These are phyloP conservation scores for Galerucella calmariensis DNA, from an alignment of 2,888 invertebrate genomes.

Conservation along the genomic window DNA sequence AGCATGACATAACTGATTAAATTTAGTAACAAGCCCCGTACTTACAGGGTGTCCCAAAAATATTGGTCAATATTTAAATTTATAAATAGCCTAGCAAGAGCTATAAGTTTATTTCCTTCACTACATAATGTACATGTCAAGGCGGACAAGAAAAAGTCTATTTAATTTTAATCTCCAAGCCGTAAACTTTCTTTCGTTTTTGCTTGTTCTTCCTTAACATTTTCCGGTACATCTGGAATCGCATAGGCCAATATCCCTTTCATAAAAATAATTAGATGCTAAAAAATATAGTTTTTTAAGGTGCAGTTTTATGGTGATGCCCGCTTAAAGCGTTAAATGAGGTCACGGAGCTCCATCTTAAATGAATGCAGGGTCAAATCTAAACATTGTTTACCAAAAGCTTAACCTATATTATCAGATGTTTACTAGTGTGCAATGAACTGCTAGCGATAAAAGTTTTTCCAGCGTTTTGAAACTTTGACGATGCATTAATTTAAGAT, in stretches of 20 bases:
- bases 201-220: slow-evolving; percentile 57
- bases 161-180: neutral
- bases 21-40: neutral
- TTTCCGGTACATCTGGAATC: slow-evolving; percentile 70
- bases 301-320: no score
- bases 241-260: slow-evolving; percentile 72
- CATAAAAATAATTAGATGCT: slow-evolving; percentile 70
- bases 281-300: slow-evolving; percentile 43
- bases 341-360: no score
- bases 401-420: no score
- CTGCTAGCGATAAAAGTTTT: no score
- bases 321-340: no score
- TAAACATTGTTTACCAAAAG: no score
- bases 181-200: slow-evolving; percentile 24
- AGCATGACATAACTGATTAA: neutral
- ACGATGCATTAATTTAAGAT: no score
- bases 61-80: neutral
- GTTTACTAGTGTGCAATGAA: no score
- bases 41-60: neutral
- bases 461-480: no score
- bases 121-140: neutral
- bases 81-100: neutral
- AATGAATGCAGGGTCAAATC: no score
- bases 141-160: neutral
- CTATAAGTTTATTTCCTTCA: neutral